These are phyloP conservation scores for Sebastes wilsoni DNA, from an alignment of 2,797 vertebrate species.

Conservation along the genomic window DNA sequence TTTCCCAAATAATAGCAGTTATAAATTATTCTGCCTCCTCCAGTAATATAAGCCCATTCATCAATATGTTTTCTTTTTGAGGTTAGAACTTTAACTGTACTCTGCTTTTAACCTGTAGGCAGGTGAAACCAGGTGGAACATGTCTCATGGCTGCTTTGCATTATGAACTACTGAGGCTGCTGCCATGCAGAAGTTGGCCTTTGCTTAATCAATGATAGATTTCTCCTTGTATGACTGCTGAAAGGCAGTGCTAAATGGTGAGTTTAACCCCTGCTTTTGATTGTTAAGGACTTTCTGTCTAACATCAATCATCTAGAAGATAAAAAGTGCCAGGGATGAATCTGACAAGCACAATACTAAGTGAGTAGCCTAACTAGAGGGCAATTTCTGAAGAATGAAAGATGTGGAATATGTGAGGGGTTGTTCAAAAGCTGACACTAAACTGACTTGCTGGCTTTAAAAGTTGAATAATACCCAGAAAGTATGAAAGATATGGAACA, in stretches of 20 bases:
- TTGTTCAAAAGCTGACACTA: not conserved
- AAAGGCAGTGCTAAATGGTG: not conserved
- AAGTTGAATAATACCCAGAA: not conserved
- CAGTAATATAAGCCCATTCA: constrained; percentile 7
- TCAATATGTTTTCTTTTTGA: constrained; percentile 33
- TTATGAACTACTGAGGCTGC: constrained; percentile 29
- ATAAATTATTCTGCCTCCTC: constrained; percentile 16
- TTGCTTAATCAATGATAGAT: constrained; percentile 40
- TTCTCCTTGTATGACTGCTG: constrained; percentile 17
- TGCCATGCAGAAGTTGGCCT: constrained; percentile 6
- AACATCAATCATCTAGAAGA: constrained; percentile 1
- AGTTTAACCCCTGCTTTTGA: not conserved
- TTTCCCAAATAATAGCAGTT: not conserved
- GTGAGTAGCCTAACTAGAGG: not conserved
- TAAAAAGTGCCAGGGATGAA: constrained; percentile 14
- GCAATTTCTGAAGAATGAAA: not conserved
- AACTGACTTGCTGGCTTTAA: not conserved
- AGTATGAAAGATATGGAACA: not conserved
- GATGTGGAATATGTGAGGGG: not conserved
- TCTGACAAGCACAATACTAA: constrained; percentile 25
- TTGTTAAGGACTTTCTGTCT: constrained; percentile 7
- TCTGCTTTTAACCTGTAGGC: constrained; percentile 21
- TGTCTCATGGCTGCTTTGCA: constrained; percentile 47
- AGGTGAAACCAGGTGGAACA: constrained; percentile 33
- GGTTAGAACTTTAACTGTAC: constrained; percentile 16